Evolutionary conservation across 2,113 vertebrate species (phyloP), one percentile per base, ranked within the genome.

Genomic region (Zosterops lateralis): DNA sequence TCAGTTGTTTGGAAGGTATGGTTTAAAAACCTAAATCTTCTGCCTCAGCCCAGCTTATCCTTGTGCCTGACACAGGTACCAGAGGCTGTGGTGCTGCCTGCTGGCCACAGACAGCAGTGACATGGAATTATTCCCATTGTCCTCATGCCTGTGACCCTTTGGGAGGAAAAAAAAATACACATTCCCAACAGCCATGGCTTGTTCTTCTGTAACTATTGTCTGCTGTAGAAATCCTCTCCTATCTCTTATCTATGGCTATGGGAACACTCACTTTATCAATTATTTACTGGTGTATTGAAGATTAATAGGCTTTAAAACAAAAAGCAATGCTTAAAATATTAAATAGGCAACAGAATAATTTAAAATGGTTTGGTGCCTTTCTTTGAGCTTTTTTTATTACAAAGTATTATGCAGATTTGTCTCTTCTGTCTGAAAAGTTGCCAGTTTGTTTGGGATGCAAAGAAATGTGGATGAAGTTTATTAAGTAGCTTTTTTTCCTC

Each of bases 71-170:
- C 31, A 24, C 53, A 51, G 32, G 45, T 42, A 12, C 1, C 29
- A 1, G 54, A 57, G 89, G 58, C 16, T 20, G 44, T 89, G 54
- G 90, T 96, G 97, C 96, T 90, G 32, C 84, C 95, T 97, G 84
- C 70, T 15, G 89, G 94, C 58, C 77, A 60, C 22, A 8, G 48
- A 0, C 16, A 58, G 54, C 75, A 17, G 31, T n/a, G 64, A 47
- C 71, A n/a, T 20, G 7, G 28, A 1, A 31, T 25, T 44, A 47
- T 84, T 71, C 62, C 48, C 14, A 0, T 73, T 44, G 28, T 38
- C n/a, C 45, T 89, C 32, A 2, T 84, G 34, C 9, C 50, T 57
- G 31, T 51, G 65, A 89, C 65, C 36, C 28, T 74, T 65, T 5
- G 31, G 60, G 17, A 31, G 62, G 42, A 40, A 65, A 64, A 65